These are phyloP conservation scores for Pseudorhiza aurosa DNA, from an alignment of 30 jellyfish, hydroid and myxozoan genomes.

Conservation along the genomic window DNA sequence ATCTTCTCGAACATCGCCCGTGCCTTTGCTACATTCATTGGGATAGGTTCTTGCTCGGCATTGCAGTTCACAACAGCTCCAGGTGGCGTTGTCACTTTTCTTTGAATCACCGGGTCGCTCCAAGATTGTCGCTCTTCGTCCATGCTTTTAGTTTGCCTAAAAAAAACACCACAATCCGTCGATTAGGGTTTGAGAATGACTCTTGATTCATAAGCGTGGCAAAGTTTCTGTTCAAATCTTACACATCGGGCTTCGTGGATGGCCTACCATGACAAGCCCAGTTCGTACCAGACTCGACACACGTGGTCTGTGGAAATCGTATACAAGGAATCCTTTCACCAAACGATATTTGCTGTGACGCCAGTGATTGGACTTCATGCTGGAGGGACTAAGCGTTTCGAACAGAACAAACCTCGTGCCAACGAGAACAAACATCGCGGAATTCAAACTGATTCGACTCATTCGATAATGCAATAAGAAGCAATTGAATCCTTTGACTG, in stretches of 20 bases:
- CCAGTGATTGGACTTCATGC: slow-evolving; percentile 14
- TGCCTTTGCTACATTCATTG: slow-evolving; percentile 77
- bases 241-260: neutral
- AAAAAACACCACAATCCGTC: neutral
- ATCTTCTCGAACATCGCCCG: slow-evolving; percentile 90
- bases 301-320: neutral
- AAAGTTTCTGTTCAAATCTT: neutral
- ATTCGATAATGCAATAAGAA: no score
- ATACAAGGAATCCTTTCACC: neutral
- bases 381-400: neutral
- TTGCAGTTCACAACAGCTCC: neutral
- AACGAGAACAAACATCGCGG: no score
- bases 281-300: neutral
- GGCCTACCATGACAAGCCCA: slow-evolving; percentile 1
- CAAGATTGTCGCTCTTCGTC: slow-evolving; percentile 41
- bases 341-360: slow-evolving; percentile 9
- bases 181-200: neutral
- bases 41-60: slow-evolving; percentile 32
- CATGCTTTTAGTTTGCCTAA: slow-evolving; percentile 63
- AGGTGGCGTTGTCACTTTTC: slow-evolving; percentile 27
- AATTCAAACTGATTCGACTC: no score
- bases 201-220: neutral
- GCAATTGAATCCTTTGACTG: no score
- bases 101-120: slow-evolving; percentile 5
- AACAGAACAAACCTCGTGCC: no score